Conservation (phyloP, 2,888 invertebrate species). For the Icerya purchasi region DNA sequence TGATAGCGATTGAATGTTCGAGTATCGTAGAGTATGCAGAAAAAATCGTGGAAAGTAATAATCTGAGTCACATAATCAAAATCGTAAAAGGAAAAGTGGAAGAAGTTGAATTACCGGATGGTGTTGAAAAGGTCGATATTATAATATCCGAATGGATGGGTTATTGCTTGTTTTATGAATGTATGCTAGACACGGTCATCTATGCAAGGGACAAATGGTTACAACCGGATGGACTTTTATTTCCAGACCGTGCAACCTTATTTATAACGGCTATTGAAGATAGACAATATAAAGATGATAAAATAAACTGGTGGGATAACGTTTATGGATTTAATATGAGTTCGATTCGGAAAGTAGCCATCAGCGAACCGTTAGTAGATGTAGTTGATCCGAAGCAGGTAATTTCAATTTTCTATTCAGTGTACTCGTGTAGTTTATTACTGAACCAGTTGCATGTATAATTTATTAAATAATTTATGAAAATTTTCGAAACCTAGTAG, state of each 20-base stretch:
- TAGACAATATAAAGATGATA: constrained; percentile 98
- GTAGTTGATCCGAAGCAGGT: constrained; percentile 94
- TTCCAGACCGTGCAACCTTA: constrained; percentile 54
- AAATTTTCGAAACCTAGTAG: background rate
- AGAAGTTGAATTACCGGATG: constrained; percentile 73
- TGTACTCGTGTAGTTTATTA: too few relatives aligned
- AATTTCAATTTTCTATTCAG: background rate
- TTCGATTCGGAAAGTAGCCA: constrained; percentile 90
- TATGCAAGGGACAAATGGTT: constrained; percentile 97
- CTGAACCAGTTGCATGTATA: background rate
- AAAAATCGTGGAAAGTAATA: constrained; percentile 76
- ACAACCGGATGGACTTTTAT: constrained; percentile 34
- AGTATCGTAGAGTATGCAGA: constrained; percentile 94
- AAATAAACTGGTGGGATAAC: constrained; percentile 99
- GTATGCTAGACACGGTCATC: constrained; percentile 98
- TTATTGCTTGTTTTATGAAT: constrained; percentile 88
- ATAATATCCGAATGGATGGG: constrained; percentile 67
- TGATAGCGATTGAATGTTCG: constrained; percentile 94
- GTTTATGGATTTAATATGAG: constrained; percentile 99
- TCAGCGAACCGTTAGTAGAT: constrained; percentile 94
- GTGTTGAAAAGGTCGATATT: constrained; percentile 76
- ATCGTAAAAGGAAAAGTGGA: constrained; percentile 79
- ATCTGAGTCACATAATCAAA: constrained; percentile 53
- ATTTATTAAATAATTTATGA: background rate
- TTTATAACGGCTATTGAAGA: constrained; percentile 89